phyloP scores from a whole-genome alignment of 2,888 invertebrate genomes.

The Oligia latruncula region DNA sequence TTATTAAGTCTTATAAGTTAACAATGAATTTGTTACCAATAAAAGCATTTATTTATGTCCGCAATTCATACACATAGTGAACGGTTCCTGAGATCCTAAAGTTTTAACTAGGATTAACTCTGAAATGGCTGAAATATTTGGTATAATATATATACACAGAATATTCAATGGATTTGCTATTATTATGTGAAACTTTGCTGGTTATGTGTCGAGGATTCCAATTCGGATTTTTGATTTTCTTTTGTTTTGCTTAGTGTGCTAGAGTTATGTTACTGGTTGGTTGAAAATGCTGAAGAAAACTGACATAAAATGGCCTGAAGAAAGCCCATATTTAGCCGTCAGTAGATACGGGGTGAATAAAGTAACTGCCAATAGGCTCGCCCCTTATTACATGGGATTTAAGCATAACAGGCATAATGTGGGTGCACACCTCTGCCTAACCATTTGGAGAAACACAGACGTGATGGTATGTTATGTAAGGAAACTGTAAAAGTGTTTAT shows the following conservation, averaged over 20 bases:
- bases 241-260: not conserved
- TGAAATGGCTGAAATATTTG: no score
- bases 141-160: no score
- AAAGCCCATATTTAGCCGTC: not conserved
- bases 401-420: not conserved
- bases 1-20: not conserved
- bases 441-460: not conserved
- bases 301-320: not conserved
- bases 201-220: not conserved
- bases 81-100: constrained; percentile 10
- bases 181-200: not conserved
- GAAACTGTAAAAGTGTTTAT: no score
- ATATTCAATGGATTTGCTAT: not conserved
- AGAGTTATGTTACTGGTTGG: not conserved
- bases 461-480: no score
- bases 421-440: not conserved
- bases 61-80: constrained; percentile 12
- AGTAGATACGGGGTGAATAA: not conserved
- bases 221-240: not conserved
- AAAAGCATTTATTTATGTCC: constrained; percentile 4
- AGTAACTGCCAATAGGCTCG: not conserved
- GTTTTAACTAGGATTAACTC: constrained; percentile 19
- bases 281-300: not conserved
- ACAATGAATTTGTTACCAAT: constrained; percentile 6
- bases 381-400: not conserved